phyloP scores from a whole-genome alignment of 2,888 invertebrate genomes.

The Caenorhabditis zanzibari region DNA sequence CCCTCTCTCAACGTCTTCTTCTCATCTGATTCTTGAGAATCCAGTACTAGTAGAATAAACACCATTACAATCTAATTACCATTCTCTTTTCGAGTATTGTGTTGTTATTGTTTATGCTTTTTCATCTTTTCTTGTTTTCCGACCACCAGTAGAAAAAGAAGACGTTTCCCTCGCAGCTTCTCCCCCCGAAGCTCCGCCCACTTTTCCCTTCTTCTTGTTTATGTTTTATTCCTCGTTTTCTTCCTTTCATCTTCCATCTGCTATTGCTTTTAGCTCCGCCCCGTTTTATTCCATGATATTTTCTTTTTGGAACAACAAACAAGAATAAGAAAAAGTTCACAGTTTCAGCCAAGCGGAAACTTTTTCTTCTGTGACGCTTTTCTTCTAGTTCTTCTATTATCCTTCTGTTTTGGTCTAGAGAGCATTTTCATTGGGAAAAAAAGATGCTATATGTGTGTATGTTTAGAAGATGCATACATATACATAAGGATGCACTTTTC shows the following conservation, averaged over 20 bases:
- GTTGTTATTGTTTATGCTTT: conserved; percentile 61
- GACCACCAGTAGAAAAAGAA: conserved; percentile 27
- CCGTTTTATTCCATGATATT: conserved; percentile 1
- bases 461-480: background rate
- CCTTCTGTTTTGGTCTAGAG: conserved; percentile 33
- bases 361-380: conserved; percentile 18
- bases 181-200: conserved; percentile 41
- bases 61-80: conserved; percentile 36
- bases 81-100: conserved; percentile 39
- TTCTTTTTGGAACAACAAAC: conserved; percentile 16
- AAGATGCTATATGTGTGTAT: background rate
- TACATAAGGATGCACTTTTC: conserved; percentile 19
- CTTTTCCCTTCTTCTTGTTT: conserved; percentile 52
- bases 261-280: conserved; percentile 22
- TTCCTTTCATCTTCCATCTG: conserved; percentile 16
- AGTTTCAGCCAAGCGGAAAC: conserved; percentile 39
- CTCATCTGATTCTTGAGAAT: conserved; percentile 1
- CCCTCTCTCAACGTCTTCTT: background rate
- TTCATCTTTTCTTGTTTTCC: conserved; percentile 43
- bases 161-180: conserved; percentile 32
- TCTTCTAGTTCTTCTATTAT: background rate
- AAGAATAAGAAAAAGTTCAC: conserved; percentile 16
- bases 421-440: conserved; percentile 1
- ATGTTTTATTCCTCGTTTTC: conserved; percentile 30
- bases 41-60: background rate